phyloP scores from a whole-genome alignment of 2,888 invertebrate genomes.

The Parnassius smintheus region DNA sequence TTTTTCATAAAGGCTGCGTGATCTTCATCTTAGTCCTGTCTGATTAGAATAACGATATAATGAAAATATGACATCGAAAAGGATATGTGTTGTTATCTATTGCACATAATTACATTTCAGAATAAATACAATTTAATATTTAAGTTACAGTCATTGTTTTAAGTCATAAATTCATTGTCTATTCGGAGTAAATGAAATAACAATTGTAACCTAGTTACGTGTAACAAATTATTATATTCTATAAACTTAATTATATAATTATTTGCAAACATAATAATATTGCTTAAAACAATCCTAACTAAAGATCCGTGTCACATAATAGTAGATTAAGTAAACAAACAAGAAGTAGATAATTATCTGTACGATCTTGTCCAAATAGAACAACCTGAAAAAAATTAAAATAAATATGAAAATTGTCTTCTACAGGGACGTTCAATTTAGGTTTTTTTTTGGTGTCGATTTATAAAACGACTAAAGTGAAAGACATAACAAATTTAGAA shows the following conservation, averaged over 20 bases:
- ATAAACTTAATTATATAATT: neutral
- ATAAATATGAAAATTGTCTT: neutral
- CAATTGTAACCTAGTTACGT: neutral
- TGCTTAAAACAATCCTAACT: slow-evolving; percentile 11
- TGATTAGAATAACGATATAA: no score
- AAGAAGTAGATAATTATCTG: slow-evolving; percentile 44
- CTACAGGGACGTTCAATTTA: no score
- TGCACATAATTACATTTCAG: no score
- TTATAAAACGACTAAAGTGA: no score
- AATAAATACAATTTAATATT: no score
- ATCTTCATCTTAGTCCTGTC: no score
- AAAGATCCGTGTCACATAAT: slow-evolving; percentile 37
- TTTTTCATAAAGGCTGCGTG: no score
- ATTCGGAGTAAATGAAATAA: neutral
- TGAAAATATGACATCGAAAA: no score
- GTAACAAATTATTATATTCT: neutral
- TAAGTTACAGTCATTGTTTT: no score
- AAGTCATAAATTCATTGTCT: neutral
- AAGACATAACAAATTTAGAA: no score
- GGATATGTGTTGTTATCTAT: no score
- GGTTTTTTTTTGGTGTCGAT: no score
- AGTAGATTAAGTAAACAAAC: slow-evolving; percentile 47
- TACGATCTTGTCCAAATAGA: slow-evolving; percentile 68
- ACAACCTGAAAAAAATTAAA: slow-evolving; percentile 61
- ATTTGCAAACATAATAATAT: neutral